These are phyloP conservation scores for Cephus rjabovi DNA, from an alignment of 2,888 invertebrate genomes.

Conservation along the genomic window DNA sequence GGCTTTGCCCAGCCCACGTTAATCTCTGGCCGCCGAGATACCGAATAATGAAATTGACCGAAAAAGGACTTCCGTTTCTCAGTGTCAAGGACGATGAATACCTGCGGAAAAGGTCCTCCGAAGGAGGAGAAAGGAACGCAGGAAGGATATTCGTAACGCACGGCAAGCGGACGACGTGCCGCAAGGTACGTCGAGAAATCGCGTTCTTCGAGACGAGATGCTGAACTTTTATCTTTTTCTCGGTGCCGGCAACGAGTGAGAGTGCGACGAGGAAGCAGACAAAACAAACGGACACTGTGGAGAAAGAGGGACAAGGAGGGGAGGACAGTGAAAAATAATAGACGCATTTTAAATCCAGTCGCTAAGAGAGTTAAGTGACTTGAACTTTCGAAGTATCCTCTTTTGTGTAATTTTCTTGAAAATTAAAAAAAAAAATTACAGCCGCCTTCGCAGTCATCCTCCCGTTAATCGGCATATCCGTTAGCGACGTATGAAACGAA, in stretches of 20 bases:
- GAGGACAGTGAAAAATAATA: constrained; percentile 22
- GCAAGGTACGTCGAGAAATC: constrained; percentile 42
- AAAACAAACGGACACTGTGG: not conserved
- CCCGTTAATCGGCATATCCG: not conserved
- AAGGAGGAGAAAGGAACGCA: not conserved
- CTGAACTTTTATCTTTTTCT: constrained; percentile 29
- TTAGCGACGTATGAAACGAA: not conserved
- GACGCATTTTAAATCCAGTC: not conserved
- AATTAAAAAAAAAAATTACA: not conserved
- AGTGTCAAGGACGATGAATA: not conserved
- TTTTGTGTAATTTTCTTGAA: constrained; percentile 31
- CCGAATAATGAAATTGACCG: constrained; percentile 16
- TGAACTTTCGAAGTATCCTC: constrained; percentile 25
- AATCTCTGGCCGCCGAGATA: constrained; percentile 1
- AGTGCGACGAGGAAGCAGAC: not conserved
- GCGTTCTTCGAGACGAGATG: constrained; percentile 35
- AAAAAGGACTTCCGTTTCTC: constrained; percentile 11
- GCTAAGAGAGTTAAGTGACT: constrained; percentile 29
- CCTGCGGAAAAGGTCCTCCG: not conserved
- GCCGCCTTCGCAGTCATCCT: not conserved
- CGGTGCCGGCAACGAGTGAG: not conserved
- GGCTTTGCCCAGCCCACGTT: constrained; percentile 23
- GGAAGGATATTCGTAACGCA: constrained; percentile 31
- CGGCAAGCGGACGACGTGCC: constrained; percentile 27
- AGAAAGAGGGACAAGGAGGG: constrained; percentile 23